Base-by-base conservation (phyloP, 2,888 invertebrate genomes). In the Andrena hattorfiana region DNA sequence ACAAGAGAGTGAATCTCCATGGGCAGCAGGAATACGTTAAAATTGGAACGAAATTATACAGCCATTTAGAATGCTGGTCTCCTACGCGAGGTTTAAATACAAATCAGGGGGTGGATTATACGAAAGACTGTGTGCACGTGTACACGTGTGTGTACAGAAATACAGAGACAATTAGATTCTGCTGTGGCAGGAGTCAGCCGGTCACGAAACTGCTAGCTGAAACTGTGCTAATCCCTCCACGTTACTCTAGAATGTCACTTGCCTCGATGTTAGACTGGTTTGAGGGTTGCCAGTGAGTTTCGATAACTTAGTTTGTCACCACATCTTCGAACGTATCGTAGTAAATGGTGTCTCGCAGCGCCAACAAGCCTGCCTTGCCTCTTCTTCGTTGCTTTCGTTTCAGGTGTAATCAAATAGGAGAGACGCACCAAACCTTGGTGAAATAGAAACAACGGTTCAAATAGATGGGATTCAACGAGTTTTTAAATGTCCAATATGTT, bases 141-240 rank as follows among this genome's bases (percentile, higher is more conserved):
- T 51, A 20, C 30, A 20, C 8, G 26, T 8, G 23, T 76, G 51
- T 56, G 62, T 59, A 8, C 10, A 23, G 66, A 35, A 69, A 68
- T 54, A 68, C 77, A 68, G 26, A n/a, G 62, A 76, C 71, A 84
- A 84, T 84, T 75, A 84, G 79, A 79, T 76, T 60, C 54, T 84
- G 75, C 71, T 74, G 85, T 74, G 70, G 56, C 62, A 35, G 64
- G 60, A 88, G 82, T 80, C 80, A 83, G 85, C 68, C 83, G 78
- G 77, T 85, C 78, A 81, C 69, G 87, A 75, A 86, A 86, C 88
- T 84, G 88, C 74, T 70, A 71, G 82, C 77, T 77, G 71, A 68
- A 87, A 82, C 87, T 82, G 80, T 68, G 69, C 79, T 88, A 86
- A 88, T 86, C 78, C 86, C 70, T 70, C 59, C 72, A 59, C 82